Percentiles rank a stretch among this genome's conserved stretches.
Conservation (phyloP, 2,888 invertebrate species). For the Pterostichus madidus region DNA sequence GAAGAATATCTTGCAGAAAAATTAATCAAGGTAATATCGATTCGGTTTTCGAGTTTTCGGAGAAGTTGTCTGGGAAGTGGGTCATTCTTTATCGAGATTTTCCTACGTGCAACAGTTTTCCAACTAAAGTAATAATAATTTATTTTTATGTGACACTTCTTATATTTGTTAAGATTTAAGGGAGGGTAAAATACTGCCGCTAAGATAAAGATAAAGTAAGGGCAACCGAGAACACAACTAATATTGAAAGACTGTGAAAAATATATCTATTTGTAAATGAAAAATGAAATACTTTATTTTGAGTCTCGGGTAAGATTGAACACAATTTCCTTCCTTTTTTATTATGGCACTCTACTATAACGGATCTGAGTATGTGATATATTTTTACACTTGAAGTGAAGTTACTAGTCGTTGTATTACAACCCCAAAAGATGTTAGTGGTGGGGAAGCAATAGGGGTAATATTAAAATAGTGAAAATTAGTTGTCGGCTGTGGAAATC, state of each 20-base stretch:
- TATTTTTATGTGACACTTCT: conserved; percentile 64
- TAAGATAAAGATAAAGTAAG: conserved; percentile 48
- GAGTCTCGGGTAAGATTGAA: no score
- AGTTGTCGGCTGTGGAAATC: no score
- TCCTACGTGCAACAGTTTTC: conserved; percentile 59
- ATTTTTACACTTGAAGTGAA: no score
- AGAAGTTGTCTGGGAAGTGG: conserved; percentile 35
- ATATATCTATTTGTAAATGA: no score
- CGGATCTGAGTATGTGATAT: no score
- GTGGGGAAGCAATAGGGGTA: no score
- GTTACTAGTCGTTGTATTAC: no score
- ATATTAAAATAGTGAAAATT: no score
- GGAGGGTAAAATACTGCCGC: conserved; percentile 35
- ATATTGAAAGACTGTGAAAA: background rate
- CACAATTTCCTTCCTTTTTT: no score
- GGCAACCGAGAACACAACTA: background rate
- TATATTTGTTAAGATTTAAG: conserved; percentile 59
- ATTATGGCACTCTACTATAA: no score
- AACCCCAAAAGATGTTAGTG: no score
- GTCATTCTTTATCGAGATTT: conserved; percentile 49
- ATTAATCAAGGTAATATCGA: conserved; percentile 42
- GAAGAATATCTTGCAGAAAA: conserved; percentile 24
- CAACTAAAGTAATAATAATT: conserved; percentile 64
- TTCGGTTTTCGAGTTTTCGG: conserved; percentile 34
- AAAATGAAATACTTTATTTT: no score